Conservation (phyloP, 2,888 invertebrate genomes). For the Calliopum simillimum region DNA sequence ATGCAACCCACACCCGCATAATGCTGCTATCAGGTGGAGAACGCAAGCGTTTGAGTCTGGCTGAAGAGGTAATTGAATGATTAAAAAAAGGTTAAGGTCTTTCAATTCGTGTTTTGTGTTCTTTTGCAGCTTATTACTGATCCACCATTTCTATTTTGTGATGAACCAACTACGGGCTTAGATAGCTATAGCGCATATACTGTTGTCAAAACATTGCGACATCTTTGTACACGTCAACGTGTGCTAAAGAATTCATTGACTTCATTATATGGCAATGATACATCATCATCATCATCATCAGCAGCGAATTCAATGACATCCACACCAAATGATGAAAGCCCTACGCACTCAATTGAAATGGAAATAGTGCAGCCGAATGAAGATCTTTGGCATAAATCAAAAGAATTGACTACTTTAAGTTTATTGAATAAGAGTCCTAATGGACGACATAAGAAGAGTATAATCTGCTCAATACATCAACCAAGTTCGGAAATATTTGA, state of each 20-base stretch:
- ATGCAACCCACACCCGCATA: constrained; percentile 76
- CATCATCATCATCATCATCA: constrained; percentile 46
- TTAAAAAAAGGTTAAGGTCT: not conserved
- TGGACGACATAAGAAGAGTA: constrained; percentile 71
- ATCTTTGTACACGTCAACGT: constrained; percentile 69
- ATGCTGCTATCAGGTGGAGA: constrained; percentile 91
- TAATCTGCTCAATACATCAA: constrained; percentile 91
- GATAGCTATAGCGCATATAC: constrained; percentile 90
- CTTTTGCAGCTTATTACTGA: constrained; percentile 80
- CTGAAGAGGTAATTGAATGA: constrained; percentile 76
- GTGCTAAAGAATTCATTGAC: constrained; percentile 53
- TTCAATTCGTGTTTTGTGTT: not conserved
- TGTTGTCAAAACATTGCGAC: constrained; percentile 78
- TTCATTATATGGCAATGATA: constrained; percentile 58
- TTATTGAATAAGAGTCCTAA: constrained; percentile 55
- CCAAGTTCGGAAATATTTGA: constrained; percentile 89
- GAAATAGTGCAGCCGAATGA: constrained; percentile 51
- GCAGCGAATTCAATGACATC: constrained; percentile 44
- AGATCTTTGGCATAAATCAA: constrained; percentile 45
- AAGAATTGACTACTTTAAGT: constrained; percentile 53
- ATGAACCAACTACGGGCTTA: constrained; percentile 93
- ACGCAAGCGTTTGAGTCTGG: constrained; percentile 85
- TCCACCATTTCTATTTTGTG: constrained; percentile 90
- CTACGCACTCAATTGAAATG: constrained; percentile 60
- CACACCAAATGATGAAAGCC: constrained; percentile 50